Evolutionary conservation across 2,888 invertebrate species (phyloP), one percentile per base, ranked within the genome.

Genomic region (Dusona sp.): DNA sequence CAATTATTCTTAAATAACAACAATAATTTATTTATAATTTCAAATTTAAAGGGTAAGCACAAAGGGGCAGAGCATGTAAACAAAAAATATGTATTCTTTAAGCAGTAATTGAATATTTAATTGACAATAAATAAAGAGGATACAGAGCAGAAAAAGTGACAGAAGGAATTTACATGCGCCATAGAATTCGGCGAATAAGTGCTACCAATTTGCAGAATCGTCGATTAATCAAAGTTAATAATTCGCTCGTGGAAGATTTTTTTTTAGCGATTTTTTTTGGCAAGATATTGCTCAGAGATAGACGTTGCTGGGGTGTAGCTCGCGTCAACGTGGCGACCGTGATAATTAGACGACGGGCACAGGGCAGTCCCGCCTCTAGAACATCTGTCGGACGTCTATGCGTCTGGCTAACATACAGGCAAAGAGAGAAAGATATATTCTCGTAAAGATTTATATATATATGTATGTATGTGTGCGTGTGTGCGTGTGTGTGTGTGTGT

Each of bases 381-480:
- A 90, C 90, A 91, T 91, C 91, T 91, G 91, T 88, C 90, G 84
- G 89, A 90, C 90, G 91, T 91, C 90, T 88, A 86, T 68, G 84
- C 79, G 83, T 84, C 70, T 75, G 81, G 70, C 82, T 65, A 70
- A 81, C 75, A 75, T 45, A 65, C 64, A 45, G 45, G n/a, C 57
- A 65, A 73, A 75, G 67, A 85, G 75, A 74, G 83, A 75, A 65
- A 84, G 51, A 51, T 51, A 70, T 74, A 73, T 75, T 73, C 83
- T 75, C 79, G 74, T 70, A 45, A 75, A 67, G 36, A 68, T 33
- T 68, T 57, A 29, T 42, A 57, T 68, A 68, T 57, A 57, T 29
- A 54, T 54, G n/a, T 78, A 19, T 33, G 13, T 8, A 67, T 7
- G 51, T 48, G 51, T 48, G 48, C 19, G 48, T 48, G 48, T 13